Conservation (phyloP, 2,113 vertebrate genomes). For the Triplophysa dalaica region DNA sequence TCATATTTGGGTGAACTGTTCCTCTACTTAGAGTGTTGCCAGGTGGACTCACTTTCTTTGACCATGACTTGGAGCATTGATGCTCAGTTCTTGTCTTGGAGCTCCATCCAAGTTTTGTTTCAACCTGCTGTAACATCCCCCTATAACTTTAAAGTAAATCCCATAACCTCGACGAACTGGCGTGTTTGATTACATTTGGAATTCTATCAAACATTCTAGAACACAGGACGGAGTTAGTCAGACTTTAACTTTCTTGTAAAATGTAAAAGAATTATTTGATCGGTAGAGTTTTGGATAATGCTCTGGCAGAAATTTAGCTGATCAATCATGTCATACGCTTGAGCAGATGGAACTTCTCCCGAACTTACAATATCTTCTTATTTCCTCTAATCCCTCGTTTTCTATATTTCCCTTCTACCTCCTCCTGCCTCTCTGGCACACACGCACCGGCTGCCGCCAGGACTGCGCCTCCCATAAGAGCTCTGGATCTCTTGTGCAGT, state of each 20-base stretch:
- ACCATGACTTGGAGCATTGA: too few species aligned
- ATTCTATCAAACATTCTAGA: neutral
- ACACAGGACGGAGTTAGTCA: neutral
- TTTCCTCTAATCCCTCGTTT: constrained; percentile 1
- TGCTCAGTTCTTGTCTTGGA: too few species aligned
- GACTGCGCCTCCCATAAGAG: constrained; percentile 1
- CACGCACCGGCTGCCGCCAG: neutral
- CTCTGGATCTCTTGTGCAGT: constrained; percentile 14
- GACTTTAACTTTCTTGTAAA: neutral
- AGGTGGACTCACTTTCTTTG: too few species aligned
- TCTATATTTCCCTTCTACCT: neutral
- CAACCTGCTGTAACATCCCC: too few species aligned
- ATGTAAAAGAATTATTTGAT: neutral
- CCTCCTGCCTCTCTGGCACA: neutral
- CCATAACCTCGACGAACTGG: too few species aligned
- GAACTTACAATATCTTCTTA: neutral
- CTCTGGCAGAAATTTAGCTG: neutral
- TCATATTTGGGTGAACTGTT: too few species aligned
- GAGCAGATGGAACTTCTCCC: constrained; percentile 11
- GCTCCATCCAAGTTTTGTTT: too few species aligned
- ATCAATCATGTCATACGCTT: neutral
- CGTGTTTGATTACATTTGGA: too few species aligned
- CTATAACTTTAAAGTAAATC: too few species aligned
- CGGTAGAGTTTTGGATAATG: neutral
- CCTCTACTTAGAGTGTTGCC: too few species aligned